A percentile compares a stretch with the other conserved stretches of the same genome.
These are phyloP conservation scores for Neolamprologus kungweensis DNA, from an alignment of 2,113 vertebrate species.

Conservation along the genomic window DNA sequence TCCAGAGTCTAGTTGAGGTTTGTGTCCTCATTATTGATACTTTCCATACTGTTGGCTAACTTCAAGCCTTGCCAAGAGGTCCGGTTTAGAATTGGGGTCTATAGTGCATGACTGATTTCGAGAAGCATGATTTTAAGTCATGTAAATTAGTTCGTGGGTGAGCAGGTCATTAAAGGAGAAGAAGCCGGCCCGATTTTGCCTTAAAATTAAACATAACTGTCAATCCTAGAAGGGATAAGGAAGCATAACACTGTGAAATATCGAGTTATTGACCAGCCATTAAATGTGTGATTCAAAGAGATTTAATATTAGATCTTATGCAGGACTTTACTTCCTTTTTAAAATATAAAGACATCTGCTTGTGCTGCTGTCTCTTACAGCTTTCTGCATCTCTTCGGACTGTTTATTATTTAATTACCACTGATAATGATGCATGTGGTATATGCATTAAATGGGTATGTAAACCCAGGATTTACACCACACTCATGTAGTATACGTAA, in stretches of 20 bases:
- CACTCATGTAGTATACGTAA: neutral
- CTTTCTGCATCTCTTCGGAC: neutral
- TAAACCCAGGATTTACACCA: neutral
- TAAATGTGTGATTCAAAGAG: neutral
- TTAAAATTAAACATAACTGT: neutral
- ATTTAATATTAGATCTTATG: neutral
- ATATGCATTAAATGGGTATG: neutral
- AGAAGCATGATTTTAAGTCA: constrained; percentile 29
- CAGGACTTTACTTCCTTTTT: neutral
- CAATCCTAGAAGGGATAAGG: neutral
- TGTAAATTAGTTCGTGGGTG: constrained; percentile 51
- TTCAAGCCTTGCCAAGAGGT: constrained; percentile 40
- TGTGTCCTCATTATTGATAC: constrained; percentile 66
- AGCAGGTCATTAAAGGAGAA: constrained; percentile 28
- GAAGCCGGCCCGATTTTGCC: constrained; percentile 14
- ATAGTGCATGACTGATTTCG: constrained; percentile 34
- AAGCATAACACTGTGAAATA: neutral
- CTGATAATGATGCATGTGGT: neutral
- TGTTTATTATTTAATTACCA: neutral
- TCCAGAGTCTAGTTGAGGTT: constrained; percentile 46
- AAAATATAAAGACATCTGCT: neutral
- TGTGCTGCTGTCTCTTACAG: neutral
- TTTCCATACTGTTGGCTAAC: constrained; percentile 38
- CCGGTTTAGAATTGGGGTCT: constrained; percentile 25
- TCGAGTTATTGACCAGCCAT: neutral